Conservation (phyloP, 64 coral and sea anemone genomes). For the Anthopleura sola region DNA sequence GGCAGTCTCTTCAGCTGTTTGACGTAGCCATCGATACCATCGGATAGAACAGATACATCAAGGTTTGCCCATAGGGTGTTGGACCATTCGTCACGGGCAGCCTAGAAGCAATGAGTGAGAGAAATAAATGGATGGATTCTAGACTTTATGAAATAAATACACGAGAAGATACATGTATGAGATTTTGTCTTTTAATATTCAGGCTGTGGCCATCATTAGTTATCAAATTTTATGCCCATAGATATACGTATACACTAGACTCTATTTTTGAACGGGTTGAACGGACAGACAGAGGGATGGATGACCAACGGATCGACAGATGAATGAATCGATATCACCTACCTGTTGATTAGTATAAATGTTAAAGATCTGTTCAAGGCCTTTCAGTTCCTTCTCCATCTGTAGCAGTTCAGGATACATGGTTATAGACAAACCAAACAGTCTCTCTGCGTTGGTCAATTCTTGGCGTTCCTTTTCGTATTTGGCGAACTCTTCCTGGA, state of each 20-base stretch:
- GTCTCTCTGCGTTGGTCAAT: slow-evolving; percentile 91
- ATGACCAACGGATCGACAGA: neutral
- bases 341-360: slow-evolving; percentile 96
- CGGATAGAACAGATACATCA: slow-evolving; percentile 88
- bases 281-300: neutral
- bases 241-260: too few species aligned
- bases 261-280: too few species aligned
- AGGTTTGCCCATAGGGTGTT: slow-evolving; percentile 98
- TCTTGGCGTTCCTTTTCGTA: slow-evolving; percentile 96
- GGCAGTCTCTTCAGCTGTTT: slow-evolving; percentile 91
- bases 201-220: too few species aligned
- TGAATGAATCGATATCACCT: neutral
- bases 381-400: slow-evolving; percentile 98
- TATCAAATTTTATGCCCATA: too few species aligned
- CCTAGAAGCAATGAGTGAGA: slow-evolving; percentile 31
- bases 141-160: too few species aligned
- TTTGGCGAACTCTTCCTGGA: slow-evolving; percentile 71
- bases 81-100: slow-evolving; percentile 93
- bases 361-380: slow-evolving; percentile 84
- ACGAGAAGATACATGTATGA: too few species aligned
- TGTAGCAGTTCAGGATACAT: slow-evolving; percentile 90
- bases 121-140: neutral
- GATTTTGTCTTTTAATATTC: too few species aligned
- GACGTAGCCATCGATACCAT: slow-evolving; percentile 89
- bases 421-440: slow-evolving; percentile 95